Evolutionary conservation across 2,888 invertebrate genomes (phyloP).

Genomic region (Incurvaria masculella): DNA sequence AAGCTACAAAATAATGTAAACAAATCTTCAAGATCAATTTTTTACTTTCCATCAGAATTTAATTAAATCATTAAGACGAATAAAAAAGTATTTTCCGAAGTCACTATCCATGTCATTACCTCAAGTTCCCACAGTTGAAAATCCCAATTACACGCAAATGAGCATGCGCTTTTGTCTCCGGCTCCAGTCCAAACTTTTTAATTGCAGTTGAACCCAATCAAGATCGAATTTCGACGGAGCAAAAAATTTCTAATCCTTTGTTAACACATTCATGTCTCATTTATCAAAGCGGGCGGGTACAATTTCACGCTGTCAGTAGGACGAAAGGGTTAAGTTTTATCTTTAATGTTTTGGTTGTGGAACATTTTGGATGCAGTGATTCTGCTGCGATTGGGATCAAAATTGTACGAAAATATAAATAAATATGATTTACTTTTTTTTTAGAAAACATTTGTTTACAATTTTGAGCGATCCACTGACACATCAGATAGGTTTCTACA

Average conservation of each 20-base stretch:
- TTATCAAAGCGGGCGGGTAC: conserved; percentile 46
- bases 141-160: conserved; percentile 43
- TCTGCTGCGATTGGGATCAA: conserved; percentile 4
- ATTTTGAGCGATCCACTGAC: background rate
- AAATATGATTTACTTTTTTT: conserved; percentile 6
- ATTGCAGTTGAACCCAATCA: conserved; percentile 52
- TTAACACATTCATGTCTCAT: conserved; percentile 28
- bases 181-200: conserved; percentile 35
- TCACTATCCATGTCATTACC: background rate
- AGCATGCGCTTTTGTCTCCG: conserved; percentile 43
- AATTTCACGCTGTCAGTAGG: conserved; percentile 9
- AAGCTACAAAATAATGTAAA: background rate
- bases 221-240: conserved; percentile 23
- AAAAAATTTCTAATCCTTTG: conserved; percentile 27
- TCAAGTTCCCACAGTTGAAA: conserved; percentile 20
- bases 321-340: conserved; percentile 6
- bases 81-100: too few relatives aligned
- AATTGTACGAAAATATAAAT: conserved; percentile 20
- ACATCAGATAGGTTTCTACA: background rate
- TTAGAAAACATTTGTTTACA: background rate
- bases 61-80: background rate
- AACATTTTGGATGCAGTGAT: conserved; percentile 3
- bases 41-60: background rate
- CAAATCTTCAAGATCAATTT: background rate
- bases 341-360: conserved; percentile 7